Evolutionary conservation across 2,113 vertebrate species (phyloP), one percentile per base, ranked within the genome.

Genomic region (Campylomormyrus tamandua): DNA sequence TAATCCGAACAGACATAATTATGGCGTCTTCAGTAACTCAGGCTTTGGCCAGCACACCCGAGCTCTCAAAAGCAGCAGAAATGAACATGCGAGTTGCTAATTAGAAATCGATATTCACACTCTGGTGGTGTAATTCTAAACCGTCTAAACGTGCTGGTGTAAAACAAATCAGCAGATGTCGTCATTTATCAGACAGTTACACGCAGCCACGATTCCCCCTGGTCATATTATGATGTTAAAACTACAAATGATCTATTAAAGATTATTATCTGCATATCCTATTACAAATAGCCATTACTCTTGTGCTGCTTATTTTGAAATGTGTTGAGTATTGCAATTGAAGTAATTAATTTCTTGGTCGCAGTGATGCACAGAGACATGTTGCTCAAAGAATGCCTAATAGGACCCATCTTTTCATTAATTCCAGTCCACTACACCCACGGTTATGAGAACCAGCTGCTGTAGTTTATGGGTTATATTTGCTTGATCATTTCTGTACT

Each of bases 1-100:
- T n/a, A 39, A 86, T 58, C 24, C 5, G 50, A 42, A 39, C 42
- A 62, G 80, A 42, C 49, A n/a, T 21, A 17, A 58, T 86, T 90
- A 49, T 52, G 52, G 39, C 21, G 85, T 86, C 35, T 86, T 24
- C 48, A 45, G 66, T 86, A 35, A 46, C 24, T 86, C 39, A 42
- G 89, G n/a, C 5, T 70, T 15, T 48, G 80, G 24, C 50, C 27
- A 10, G 31, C 10, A 19, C 3, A 31, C 66, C 19, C 42, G 39
- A 86, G 45, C 42, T 86, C 70, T 90, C 58, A 56, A 31, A 86
- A 66, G 39, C 50, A 50, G 17, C 85, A 85, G 53, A 86, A 87
- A 90, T 31, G n/a, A 56, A 70, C 83, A 70, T 56, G 62, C 39
- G 15, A 89, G 89, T 42, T 46, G 5, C 77, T 77, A 70, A 70